Evolutionary conservation across 2,113 vertebrate genomes (phyloP), one percentile per base, ranked within the genome.

Genomic region (Centropus bengalensis): DNA sequence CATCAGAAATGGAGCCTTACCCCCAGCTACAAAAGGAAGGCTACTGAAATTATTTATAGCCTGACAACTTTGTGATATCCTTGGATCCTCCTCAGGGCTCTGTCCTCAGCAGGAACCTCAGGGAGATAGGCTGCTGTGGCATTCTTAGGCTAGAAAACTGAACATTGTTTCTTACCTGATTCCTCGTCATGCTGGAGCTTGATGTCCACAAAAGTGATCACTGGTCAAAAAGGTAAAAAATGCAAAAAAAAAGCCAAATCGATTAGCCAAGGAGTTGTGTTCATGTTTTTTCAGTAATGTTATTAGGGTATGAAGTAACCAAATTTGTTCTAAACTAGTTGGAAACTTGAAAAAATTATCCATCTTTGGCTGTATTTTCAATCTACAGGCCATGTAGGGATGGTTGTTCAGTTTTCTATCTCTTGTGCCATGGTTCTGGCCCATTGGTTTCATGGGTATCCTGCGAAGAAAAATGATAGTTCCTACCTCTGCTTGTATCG

Each of bases 201-300:
- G 28, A 79, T 86, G 38, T 26, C 26, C 0, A 10, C 1, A 8
- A 16, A 73, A 49, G 6, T 66, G 13, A 22, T 82, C 6, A 8
- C 17, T 80, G 9, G 13, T 81, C n/a, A 70, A 88, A 51, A 22
- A 78, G 52, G 26, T 86, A 6, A 54, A 86, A 68, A 83, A 59
- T 2, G 0, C 68, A 62, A 55, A 13, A 75, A 69, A 45, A 9
- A 5, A 0, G 3, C 3, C 22, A 33, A 27, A 1, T 89, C 49
- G 22, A 42, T n/a, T 83, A 56, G 26, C 30, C 70, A 51, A 84
- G 28, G 12, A 47, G 14, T 32, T 83, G 14, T 14, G 7, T 70
- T 91, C 8, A 66, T 77, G 5, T 1, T 22, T 79, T 75, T 87
- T 23, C 32, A 21, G 44, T 36, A 51, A 18, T 40, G 33, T 63